These are phyloP conservation scores for Dasypus novemcinctus DNA, from an alignment of 2,113 vertebrate genomes.

Conservation along the genomic window DNA sequence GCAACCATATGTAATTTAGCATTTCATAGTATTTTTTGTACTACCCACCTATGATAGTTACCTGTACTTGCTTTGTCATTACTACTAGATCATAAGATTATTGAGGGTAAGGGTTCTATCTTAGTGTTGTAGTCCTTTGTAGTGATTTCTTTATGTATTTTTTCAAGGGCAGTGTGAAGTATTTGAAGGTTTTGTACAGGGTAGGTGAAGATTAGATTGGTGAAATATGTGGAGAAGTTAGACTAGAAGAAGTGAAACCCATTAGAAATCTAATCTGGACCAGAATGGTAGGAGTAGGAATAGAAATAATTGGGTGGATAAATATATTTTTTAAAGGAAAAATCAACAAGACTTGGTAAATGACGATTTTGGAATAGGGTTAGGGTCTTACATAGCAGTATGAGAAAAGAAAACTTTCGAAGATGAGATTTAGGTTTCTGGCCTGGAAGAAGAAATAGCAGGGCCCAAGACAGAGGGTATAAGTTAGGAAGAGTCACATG, in stretches of 20 bases:
- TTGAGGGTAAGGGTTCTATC: neutral
- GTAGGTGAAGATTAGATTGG: neutral
- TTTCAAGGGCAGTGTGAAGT: neutral
- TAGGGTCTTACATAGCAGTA: no score
- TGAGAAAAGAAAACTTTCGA: neutral
- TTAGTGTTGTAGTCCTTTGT: neutral
- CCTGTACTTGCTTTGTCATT: no score
- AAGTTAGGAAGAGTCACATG: neutral
- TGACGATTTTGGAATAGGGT: neutral
- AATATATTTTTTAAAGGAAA: no score
- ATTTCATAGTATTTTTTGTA: neutral
- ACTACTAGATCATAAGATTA: no score
- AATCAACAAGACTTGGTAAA: neutral
- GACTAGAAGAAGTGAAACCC: neutral
- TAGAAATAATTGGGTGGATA: neutral
- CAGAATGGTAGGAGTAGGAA: neutral
- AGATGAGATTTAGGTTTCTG: neutral
- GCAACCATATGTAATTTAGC: rapidly evolving
- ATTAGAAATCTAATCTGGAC: neutral
- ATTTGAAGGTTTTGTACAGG: neutral
- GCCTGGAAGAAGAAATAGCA: neutral
- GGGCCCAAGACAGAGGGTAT: neutral
- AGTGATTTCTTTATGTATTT: neutral
- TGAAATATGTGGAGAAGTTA: neutral
- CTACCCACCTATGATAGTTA: neutral